Evolutionary conservation across 2,797 vertebrate species (phyloP), one percentile per base, ranked within the genome.

Genomic region (Zalophus californianus): DNA sequence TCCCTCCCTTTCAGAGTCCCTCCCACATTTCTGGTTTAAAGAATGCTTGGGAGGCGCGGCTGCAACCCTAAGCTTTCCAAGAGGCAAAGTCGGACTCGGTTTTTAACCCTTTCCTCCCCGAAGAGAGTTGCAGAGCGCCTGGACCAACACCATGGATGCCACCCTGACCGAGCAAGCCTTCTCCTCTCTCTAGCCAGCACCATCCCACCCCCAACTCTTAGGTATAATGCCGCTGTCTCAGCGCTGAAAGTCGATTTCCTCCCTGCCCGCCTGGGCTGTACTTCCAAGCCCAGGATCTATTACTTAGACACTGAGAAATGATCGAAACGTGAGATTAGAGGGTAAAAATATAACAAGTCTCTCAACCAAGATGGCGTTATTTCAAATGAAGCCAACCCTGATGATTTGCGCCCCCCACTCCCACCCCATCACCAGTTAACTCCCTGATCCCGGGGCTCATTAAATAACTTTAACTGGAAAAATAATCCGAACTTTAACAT

Each of bases 11-110:
- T 84, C 94, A 50, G 98, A 98, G 98, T 98, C 98, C 98, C 98
- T 98, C 99, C 98, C 98, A 98, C 98, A 97, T 98, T 98, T 98
- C 98, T 90, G 97, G 98, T 98, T 98, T 99, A 98, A 99, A 99
- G 99, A 99, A 99, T 99, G 99, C 99, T 98, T 97, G 98, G 99
- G 99, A 99, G 99, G 99, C 98, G 98, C 98, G 98, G 98, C 98
- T 98, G 99, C 98, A 98, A 98, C 99, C 98, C 98, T 98, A 98
- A 98, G 99, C 98, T 99, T 99, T 99, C 99, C 99, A 96, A 98
- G 96, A 99, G 99, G 99, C 98, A 98, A 99, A 98, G 98, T 98
- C 98, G 90, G 97, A 62, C 97, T 97, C n/a, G 90, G 93, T 92
- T 97, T 96, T 99, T 98, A 98, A 99, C 98, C 97, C 98, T 95